These are phyloP conservation scores for Gasteruption jaculator DNA, from an alignment of 2,888 invertebrate species.

Conservation along the genomic window DNA sequence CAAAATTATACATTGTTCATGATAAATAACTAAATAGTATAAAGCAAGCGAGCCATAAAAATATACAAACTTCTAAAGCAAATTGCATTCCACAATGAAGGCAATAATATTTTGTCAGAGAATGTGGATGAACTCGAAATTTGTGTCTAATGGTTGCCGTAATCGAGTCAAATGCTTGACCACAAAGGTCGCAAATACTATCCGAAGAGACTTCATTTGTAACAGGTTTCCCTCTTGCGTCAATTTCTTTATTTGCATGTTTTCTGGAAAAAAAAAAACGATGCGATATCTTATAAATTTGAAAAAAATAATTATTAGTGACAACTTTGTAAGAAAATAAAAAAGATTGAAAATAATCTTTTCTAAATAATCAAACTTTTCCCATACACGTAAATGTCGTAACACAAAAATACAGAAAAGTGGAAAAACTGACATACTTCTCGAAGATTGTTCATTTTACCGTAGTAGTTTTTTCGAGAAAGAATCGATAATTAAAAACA, in stretches of 20 bases:
- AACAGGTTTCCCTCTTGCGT: constrained; percentile 46
- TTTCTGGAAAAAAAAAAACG: constrained; percentile 50
- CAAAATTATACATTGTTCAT: constrained; percentile 10
- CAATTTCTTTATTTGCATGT: constrained; percentile 62
- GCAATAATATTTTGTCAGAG: constrained; percentile 63
- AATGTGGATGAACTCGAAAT: constrained; percentile 62
- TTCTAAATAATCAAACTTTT: too few species aligned
- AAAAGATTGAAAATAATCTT: too few species aligned
- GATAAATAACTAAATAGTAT: constrained; percentile 1
- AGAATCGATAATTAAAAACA: too few species aligned
- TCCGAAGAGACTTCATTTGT: constrained; percentile 38
- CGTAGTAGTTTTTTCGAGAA: too few species aligned
- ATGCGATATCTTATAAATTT: too few species aligned
- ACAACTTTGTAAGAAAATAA: too few species aligned
- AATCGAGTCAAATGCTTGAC: constrained; percentile 57
- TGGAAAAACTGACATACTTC: too few species aligned
- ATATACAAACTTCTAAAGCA: constrained; percentile 57
- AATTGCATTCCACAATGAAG: constrained; percentile 67
- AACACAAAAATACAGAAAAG: too few species aligned
- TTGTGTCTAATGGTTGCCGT: constrained; percentile 66
- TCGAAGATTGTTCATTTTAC: too few species aligned
- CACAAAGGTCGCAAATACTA: constrained; percentile 61
- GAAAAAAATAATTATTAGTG: too few species aligned
- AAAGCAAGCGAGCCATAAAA: constrained; percentile 3
- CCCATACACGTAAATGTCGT: too few species aligned